Evolutionary conservation across 2,113 vertebrate species (phyloP).

Genomic region (Ahaetulla prasina): DNA sequence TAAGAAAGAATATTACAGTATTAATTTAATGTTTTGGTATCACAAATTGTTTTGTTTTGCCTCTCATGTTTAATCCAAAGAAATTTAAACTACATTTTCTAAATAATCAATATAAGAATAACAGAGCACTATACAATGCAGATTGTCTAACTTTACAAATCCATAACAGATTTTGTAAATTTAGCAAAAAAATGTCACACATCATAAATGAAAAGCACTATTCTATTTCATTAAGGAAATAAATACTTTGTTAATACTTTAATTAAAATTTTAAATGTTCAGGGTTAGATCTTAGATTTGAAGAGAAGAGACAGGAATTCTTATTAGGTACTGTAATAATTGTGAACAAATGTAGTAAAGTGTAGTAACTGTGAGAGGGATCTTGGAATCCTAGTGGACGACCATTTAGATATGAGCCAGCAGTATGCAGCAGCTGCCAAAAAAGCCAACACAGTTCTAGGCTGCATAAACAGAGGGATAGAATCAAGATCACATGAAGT

Average conservation of each 20-base stretch:
- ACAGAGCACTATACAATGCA: neutral
- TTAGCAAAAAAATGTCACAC: neutral
- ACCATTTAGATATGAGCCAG: too few species aligned
- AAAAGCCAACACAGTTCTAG: too few species aligned
- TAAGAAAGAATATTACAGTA: neutral
- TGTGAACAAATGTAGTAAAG: neutral
- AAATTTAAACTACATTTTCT: neutral
- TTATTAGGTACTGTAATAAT: neutral
- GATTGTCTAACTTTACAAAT: neutral
- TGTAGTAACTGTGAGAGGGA: too few species aligned
- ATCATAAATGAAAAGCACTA: neutral
- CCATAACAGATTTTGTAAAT: neutral
- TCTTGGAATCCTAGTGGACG: too few species aligned
- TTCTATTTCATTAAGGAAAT: neutral
- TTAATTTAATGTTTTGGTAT: neutral
- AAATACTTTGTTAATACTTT: neutral
- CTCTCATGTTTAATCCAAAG: neutral
- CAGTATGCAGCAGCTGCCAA: too few species aligned
- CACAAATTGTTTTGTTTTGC: neutral
- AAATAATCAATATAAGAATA: neutral
- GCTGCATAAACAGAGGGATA: too few species aligned
- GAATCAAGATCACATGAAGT: too few species aligned
- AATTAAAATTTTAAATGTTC: neutral
- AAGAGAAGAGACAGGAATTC: neutral
- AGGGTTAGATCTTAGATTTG: neutral